These are phyloP conservation scores for Notothenia rossii DNA, from an alignment of 2,113 vertebrate genomes.

Conservation along the genomic window DNA sequence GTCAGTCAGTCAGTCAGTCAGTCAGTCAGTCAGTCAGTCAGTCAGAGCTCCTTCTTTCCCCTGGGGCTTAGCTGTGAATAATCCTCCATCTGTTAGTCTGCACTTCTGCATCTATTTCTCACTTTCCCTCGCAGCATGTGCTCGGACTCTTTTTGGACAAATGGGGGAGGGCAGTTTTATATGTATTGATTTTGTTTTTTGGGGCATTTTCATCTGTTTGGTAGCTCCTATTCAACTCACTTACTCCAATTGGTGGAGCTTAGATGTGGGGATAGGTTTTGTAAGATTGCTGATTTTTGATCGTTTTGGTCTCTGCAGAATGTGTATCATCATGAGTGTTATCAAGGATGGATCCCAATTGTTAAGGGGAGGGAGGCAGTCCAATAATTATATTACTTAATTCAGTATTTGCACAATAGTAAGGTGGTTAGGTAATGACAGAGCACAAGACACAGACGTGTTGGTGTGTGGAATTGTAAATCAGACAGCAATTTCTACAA, in stretches of 20 bases:
- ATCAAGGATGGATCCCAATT: neutral
- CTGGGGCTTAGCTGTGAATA: constrained; percentile 73
- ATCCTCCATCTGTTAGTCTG: constrained; percentile 81
- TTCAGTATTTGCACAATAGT: neutral
- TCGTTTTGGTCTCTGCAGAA: neutral
- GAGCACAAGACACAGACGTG: neutral
- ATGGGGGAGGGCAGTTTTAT: neutral
- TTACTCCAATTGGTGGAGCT: neutral
- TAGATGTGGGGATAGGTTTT: neutral
- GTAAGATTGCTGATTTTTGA: neutral
- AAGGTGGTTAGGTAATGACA: too few species aligned
- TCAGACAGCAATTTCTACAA: neutral
- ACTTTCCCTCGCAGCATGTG: constrained; percentile 11
- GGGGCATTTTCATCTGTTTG: neutral
- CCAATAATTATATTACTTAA: neutral
- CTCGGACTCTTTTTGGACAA: neutral
- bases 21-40: too few species aligned
- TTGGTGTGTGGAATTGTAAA: neutral
- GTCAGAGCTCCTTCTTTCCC: constrained; percentile 51
- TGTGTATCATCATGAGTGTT: neutral
- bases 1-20: too few species aligned
- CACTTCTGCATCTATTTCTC: constrained; percentile 41
- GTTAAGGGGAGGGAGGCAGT: neutral
- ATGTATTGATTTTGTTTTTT: neutral
- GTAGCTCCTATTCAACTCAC: neutral